These are phyloP conservation scores for Druon quercuslanigerum DNA, from an alignment of 1,140 invertebrate genomes.

Conservation along the genomic window DNA sequence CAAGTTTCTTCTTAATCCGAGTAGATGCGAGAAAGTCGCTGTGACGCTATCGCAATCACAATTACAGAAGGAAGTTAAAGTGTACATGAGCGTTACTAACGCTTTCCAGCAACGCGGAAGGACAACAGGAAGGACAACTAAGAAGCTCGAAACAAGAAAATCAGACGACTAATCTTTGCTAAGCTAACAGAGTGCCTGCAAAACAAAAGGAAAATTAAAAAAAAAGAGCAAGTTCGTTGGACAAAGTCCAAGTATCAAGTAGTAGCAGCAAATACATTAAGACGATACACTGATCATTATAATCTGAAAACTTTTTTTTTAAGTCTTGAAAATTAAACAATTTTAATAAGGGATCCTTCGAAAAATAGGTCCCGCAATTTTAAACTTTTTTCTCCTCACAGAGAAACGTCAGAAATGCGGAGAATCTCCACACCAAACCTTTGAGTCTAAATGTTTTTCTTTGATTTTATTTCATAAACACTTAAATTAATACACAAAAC, in stretches of 20 bases:
- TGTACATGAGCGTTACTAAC: conserved; percentile 21
- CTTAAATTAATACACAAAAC: too few species aligned
- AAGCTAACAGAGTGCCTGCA: background rate
- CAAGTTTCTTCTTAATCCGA: conserved; percentile 15
- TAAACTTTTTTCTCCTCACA: too few species aligned
- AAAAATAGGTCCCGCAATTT: too few species aligned
- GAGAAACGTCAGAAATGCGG: too few species aligned
- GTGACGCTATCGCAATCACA: conserved; percentile 6
- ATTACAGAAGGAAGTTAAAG: conserved; percentile 7
- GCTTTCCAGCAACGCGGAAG: background rate
- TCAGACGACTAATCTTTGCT: conserved; percentile 6
- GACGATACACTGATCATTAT: too few species aligned
- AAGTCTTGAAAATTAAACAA: too few species aligned
- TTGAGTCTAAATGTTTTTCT: too few species aligned
- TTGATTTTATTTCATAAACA: too few species aligned
- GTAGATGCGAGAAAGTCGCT: background rate
- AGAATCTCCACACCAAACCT: too few species aligned
- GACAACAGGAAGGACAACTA: conserved; percentile 6
- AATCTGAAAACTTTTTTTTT: too few species aligned
- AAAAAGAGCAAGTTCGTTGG: background rate
- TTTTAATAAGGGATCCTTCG: too few species aligned
- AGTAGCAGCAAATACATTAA: too few species aligned
- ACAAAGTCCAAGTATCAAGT: background rate
- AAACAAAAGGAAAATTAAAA: background rate
- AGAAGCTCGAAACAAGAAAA: conserved; percentile 3